A percentile compares a stretch with the other conserved stretches of the same genome.
Conservation (phyloP, 2,888 invertebrate genomes). For the Erynnis tages region DNA sequence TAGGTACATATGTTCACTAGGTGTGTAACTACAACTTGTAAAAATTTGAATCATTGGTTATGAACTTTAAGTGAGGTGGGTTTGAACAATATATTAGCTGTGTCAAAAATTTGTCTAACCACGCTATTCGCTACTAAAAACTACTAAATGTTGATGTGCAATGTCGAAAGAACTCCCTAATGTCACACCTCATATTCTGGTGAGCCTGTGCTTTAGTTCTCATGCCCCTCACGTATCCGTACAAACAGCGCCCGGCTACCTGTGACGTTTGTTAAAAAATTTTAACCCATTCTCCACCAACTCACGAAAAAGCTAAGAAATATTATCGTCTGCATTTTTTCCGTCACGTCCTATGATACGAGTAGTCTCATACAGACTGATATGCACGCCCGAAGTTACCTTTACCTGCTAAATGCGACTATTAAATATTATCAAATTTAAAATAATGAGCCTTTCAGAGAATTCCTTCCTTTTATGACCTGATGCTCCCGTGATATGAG, state of each 20-base stretch:
- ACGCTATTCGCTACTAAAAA: too few relatives aligned
- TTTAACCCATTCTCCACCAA: slow-evolving; percentile 37
- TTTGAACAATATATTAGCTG: too few relatives aligned
- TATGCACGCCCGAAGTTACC: slow-evolving; percentile 50
- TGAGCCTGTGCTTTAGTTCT: slow-evolving; percentile 49
- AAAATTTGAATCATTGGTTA: too few relatives aligned
- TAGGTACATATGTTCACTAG: too few relatives aligned
- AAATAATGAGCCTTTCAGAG: slow-evolving; percentile 72
- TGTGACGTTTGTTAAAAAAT: slow-evolving; percentile 34
- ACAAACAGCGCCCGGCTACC: slow-evolving; percentile 34
- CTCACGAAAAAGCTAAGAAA: slow-evolving; percentile 34
- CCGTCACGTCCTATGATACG: slow-evolving; percentile 22
- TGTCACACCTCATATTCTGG: too few relatives aligned
- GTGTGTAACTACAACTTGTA: too few relatives aligned
- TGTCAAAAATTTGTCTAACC: too few relatives aligned
- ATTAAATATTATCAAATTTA: slow-evolving; percentile 68
- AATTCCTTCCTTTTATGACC: slow-evolving; percentile 57
- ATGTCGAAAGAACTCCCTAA: too few relatives aligned
- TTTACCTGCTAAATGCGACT: slow-evolving; percentile 63
- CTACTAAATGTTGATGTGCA: too few relatives aligned
- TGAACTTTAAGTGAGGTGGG: too few relatives aligned
- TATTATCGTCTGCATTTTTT: slow-evolving; percentile 33
- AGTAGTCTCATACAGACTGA: too few relatives aligned
- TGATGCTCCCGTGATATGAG: slow-evolving; percentile 48
- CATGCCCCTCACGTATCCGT: slow-evolving; percentile 72